Evolutionary conservation across 2,797 vertebrate species (phyloP), one percentile per base, ranked within the genome.

Genomic region (Botia almorhae): DNA sequence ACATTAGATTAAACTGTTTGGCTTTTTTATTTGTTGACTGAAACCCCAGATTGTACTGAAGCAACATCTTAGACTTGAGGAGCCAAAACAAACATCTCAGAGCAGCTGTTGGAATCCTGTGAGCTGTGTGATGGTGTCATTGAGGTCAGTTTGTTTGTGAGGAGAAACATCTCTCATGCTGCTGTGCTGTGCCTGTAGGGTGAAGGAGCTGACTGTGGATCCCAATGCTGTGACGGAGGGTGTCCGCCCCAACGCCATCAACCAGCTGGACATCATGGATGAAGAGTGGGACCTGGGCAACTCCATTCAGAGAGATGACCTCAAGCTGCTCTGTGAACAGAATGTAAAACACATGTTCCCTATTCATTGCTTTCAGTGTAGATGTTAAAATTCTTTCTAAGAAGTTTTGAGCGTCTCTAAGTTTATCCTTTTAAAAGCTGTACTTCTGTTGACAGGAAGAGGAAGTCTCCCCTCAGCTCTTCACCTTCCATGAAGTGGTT

Each of bases 281-380:
- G 94, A 96, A 19, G 96, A 98, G 63, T 98, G 97, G 97, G 95
- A 94, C 69, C 93, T 98, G 80, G 96, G 96, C 17, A 96, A 95
- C 87, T 99, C 98, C 46, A 97, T 97, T 65, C 97, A 99, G 88
- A 95, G 97, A 83, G 98, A 99, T 81, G 98, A 99, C 92, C 96
- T 99, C 81, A 99, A 99, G 89, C 93, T 99, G 87, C 96, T 99
- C 86, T 99, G 98, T 94, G 97, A 99, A 92, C 98, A 98, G 92
- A 99, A 99, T 11, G 98, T 99, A 90, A 96, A 70, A 39, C 43
- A 17, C 10, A 29, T 69, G 5, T 43, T 39, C 8, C 17, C 14
- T 64, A 5, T 12, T 29, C 29, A 29, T 29, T 29, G 29, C 1
- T 29, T 29, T 29, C 29, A 29, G 4, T 29, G 56, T 21, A 26